These are phyloP conservation scores for Trisateles emortualis DNA, from an alignment of 2,888 invertebrate species.

Conservation along the genomic window DNA sequence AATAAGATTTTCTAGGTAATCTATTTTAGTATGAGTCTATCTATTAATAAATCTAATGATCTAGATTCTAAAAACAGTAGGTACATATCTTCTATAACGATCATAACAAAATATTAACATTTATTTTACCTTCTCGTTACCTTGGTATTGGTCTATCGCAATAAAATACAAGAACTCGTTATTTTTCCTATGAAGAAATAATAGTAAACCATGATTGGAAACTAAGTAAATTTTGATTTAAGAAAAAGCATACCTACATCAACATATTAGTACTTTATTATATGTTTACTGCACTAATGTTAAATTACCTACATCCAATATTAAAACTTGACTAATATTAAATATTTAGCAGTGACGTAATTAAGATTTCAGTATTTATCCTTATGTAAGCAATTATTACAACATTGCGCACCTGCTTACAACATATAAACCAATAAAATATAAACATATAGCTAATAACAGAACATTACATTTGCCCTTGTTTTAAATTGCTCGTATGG, in stretches of 20 bases:
- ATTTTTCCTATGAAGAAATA: too few relatives aligned
- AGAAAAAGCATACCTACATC: too few relatives aligned
- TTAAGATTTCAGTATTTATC: too few relatives aligned
- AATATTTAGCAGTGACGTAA: too few relatives aligned
- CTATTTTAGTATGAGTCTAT: slow-evolving; percentile 21
- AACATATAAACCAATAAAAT: background rate
- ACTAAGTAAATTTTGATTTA: too few relatives aligned
- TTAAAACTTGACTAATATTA: too few relatives aligned
- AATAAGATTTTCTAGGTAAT: slow-evolving; percentile 1
- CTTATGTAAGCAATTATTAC: background rate
- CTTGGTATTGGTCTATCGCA: slow-evolving; percentile 3
- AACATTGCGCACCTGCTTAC: background rate
- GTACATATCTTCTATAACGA: slow-evolving; percentile 1
- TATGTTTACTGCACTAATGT: too few relatives aligned
- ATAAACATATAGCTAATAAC: background rate
- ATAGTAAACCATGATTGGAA: too few relatives aligned
- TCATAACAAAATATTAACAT: slow-evolving; percentile 8
- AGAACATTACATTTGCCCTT: background rate
- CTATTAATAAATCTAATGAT: slow-evolving; percentile 19
- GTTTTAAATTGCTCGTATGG: background rate
- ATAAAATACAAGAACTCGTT: too few relatives aligned
- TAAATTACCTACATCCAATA: too few relatives aligned
- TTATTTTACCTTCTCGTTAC: slow-evolving; percentile 17
- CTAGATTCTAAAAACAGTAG: slow-evolving; percentile 18
- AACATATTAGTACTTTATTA: too few relatives aligned